A percentile compares a stretch with the other conserved stretches of the same genome.
phyloP scores from a whole-genome alignment of 2,888 invertebrate species.

The Thymelicus sylvestris region DNA sequence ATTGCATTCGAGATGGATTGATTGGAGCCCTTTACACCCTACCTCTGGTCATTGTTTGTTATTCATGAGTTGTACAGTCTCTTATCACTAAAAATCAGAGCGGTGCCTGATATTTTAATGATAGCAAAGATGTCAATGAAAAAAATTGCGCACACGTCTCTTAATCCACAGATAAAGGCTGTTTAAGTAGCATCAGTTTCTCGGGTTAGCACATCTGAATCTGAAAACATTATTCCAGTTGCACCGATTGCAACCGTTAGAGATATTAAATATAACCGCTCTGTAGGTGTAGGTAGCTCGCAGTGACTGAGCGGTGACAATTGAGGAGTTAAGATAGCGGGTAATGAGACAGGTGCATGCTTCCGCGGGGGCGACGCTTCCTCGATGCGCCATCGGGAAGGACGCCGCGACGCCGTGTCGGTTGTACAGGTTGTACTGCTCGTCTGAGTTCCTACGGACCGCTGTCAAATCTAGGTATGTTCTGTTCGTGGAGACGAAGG shows the following conservation, averaged over 20 bases:
- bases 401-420: too few species aligned
- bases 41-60: too few species aligned
- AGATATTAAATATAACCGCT: constrained; percentile 16
- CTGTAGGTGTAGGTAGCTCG: constrained; percentile 1
- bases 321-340: constrained; percentile 48
- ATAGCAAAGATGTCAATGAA: neutral
- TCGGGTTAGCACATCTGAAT: too few species aligned
- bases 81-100: too few species aligned
- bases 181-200: too few species aligned
- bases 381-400: constrained; percentile 25
- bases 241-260: neutral
- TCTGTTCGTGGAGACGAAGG: too few species aligned
- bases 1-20: too few species aligned
- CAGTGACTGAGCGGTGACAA: constrained; percentile 47
- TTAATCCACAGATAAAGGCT: too few species aligned
- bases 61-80: too few species aligned
- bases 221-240: neutral
- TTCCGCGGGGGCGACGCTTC: constrained; percentile 53
- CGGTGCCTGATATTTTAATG: neutral
- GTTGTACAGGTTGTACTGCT: neutral
- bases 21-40: too few species aligned
- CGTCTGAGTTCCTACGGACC: neutral
- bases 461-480: neutral
- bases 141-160: neutral
- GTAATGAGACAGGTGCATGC: constrained; percentile 46